phyloP scores from a whole-genome alignment of 2,113 vertebrate genomes.

The Crotophaga sulcirostris region DNA sequence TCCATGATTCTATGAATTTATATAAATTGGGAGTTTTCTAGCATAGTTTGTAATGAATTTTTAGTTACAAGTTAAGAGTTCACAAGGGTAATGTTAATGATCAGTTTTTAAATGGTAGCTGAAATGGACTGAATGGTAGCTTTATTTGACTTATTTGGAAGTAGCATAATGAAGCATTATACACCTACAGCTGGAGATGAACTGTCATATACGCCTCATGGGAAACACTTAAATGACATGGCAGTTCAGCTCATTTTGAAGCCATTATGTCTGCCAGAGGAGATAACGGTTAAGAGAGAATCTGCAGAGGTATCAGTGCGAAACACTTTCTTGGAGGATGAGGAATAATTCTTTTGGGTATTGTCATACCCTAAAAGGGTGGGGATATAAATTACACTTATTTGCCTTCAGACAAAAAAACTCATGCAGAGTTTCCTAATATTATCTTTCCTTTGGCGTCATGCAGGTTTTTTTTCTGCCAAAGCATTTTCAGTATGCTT shows the following conservation, averaged over 20 bases:
- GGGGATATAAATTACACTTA: not conserved
- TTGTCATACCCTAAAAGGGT: not conserved
- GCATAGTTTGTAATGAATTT: not conserved
- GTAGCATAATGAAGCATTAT: not conserved
- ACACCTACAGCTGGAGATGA: not conserved
- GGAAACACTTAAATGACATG: not conserved
- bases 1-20: not conserved
- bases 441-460: not conserved
- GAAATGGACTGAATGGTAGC: too few species aligned
- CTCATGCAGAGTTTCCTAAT: not conserved
- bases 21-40: not conserved
- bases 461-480: not conserved
- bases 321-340: not conserved
- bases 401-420: not conserved
- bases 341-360: not conserved
- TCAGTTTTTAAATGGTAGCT: not conserved
- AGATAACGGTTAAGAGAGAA: not conserved
- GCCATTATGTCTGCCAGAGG: not conserved
- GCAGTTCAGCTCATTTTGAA: not conserved
- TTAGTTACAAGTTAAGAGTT: not conserved
- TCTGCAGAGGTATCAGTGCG: not conserved
- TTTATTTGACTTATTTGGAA: not conserved
- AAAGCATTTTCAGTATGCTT: not conserved
- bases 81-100: not conserved
- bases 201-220: not conserved